Evolutionary conservation across 2,888 invertebrate genomes (phyloP), one percentile per base, ranked within the genome.

Genomic region (Drosophila longiperda): DNA sequence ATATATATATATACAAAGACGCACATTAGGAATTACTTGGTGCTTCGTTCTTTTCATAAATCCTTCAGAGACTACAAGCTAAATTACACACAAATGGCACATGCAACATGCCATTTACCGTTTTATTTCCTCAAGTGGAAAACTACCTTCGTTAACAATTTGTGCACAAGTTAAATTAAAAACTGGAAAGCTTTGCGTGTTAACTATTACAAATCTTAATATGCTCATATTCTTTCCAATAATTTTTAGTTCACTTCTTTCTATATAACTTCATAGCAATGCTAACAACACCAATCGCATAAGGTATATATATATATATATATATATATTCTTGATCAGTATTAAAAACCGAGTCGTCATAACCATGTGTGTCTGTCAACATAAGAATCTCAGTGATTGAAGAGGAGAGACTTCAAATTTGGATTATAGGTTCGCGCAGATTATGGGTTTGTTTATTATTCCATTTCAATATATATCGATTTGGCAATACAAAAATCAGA

Each of bases 31-130:
- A 57, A 58, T 63, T 55, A 45, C 45, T 65, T 50, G 49, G 49
- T 50, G 34, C 40, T 55, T 49, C 66, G 68, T 26, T 32, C 49
- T 68, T 49, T 68, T 38, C 54, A 40, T 15, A 55, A 68, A 67
- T 68, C 49, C 67, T 68, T 67, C 49, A 68, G 68, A 57, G 38
- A 55, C 54, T 49, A 68, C 67, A 68, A 34, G 55, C 20, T 68
- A 68, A 67, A 67, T 55, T 67, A 67, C 68, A 33, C 57, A 32
- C 63, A 32, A 38, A 36, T 45, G 32, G 45, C 68, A 68, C 70
- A 45, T 45, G 70, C 68, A 58, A 68, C 70, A 45, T 58, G 70
- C 70, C 70, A 70, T 70, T 68, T 69, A 69, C 58, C 70, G 59
- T 20, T 69, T 40, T 20, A 66, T 52, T 48, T 23, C 36, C 32